Conservation (phyloP, 2,113 vertebrate genomes). For the Chrysochloris asiatica region DNA sequence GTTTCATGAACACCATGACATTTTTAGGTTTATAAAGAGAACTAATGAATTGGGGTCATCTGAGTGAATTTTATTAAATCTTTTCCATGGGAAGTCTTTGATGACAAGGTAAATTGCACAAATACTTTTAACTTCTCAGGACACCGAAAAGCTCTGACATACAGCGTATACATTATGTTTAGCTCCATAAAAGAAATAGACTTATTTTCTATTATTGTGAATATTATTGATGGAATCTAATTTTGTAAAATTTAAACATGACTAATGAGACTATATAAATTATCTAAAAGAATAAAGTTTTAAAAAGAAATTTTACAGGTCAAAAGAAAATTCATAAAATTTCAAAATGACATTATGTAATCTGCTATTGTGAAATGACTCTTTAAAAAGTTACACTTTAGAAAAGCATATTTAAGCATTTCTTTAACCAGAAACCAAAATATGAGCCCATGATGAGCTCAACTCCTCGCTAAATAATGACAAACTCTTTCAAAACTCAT, state of each 20-base stretch:
- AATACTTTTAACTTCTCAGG: constrained; percentile 67
- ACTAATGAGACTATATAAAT: constrained; percentile 37
- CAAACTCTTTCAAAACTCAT: background rate
- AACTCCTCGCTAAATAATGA: background rate
- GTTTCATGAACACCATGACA: background rate
- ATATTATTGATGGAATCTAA: constrained; percentile 20
- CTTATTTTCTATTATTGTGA: constrained; percentile 55
- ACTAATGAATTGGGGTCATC: constrained; percentile 64
- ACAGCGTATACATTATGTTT: constrained; percentile 7
- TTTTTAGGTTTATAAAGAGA: constrained; percentile 40
- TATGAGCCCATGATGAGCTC: background rate
- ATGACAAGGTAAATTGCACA: constrained; percentile 49
- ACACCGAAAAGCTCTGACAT: constrained; percentile 41
- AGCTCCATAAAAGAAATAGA: background rate
- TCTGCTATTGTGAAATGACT: background rate
- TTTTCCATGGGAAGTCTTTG: constrained; percentile 56
- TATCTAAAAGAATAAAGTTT: background rate
- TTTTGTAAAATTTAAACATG: constrained; percentile 45
- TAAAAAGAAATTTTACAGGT: background rate
- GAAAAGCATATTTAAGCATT: constrained; percentile 5
- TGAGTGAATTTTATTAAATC: constrained; percentile 58
- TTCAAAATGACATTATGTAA: constrained; percentile 38
- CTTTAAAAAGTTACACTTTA: constrained; percentile 5
- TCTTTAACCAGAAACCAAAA: background rate
- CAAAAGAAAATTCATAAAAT: constrained; percentile 25